Evolutionary conservation across 2,888 invertebrate genomes (phyloP).

Genomic region (Omphaloscelis lunosa): DNA sequence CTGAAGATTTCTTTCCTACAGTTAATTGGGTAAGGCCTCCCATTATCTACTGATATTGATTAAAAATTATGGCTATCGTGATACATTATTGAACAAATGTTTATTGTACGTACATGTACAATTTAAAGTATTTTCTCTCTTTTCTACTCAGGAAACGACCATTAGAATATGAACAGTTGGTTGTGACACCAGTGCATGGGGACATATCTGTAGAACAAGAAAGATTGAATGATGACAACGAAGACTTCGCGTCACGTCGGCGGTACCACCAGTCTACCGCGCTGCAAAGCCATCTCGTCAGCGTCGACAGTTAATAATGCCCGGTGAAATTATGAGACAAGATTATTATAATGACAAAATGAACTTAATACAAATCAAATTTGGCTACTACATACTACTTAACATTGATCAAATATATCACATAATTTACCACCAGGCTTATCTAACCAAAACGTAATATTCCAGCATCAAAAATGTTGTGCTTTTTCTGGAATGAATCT

Average conservation of each 20-base stretch:
- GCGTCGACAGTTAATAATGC: slow-evolving; percentile 75
- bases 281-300: slow-evolving; percentile 93
- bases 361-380: slow-evolving; percentile 18
- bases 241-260: slow-evolving; percentile 97
- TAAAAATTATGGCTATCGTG: background rate
- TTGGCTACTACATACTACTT: slow-evolving; percentile 16
- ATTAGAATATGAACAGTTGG: slow-evolving; percentile 96
- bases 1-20: slow-evolving; percentile 93
- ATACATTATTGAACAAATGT: background rate
- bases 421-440: background rate
- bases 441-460: background rate
- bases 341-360: slow-evolving; percentile 5
- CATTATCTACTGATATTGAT: background rate
- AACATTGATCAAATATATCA: slow-evolving; percentile 32
- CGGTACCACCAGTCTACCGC: slow-evolving; percentile 98
- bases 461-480: background rate
- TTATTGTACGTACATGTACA: background rate
- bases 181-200: slow-evolving; percentile 95
- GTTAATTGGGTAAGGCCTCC: slow-evolving; percentile 93
- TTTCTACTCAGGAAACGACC: slow-evolving; percentile 92
- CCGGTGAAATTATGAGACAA: slow-evolving; percentile 11
- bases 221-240: slow-evolving; percentile 98
- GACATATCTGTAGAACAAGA: slow-evolving; percentile 95
- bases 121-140: background rate
- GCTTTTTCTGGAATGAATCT: too few relatives aligned